phyloP scores from a whole-genome alignment of 2,797 vertebrate species.

The Nothura maculosa region DNA sequence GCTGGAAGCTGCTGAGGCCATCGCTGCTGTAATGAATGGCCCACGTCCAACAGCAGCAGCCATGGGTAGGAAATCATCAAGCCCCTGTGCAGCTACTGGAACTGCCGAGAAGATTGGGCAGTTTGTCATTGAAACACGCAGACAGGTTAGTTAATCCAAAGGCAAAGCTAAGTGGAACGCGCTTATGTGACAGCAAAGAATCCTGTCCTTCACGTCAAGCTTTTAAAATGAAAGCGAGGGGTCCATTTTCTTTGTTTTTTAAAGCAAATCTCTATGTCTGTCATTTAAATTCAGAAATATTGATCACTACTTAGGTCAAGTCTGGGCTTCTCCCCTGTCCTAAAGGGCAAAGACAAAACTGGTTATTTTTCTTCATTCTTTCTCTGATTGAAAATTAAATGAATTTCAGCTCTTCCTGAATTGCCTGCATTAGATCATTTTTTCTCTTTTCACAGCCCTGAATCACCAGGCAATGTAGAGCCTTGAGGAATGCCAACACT shows the following conservation, averaged over 20 bases:
- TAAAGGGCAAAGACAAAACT: not conserved
- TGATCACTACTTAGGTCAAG: not conserved
- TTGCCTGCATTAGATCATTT: not conserved
- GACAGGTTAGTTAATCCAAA: not conserved
- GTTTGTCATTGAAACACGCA: not conserved
- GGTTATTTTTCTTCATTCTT: not conserved
- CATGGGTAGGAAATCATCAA: not conserved
- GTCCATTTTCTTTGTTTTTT: not conserved
- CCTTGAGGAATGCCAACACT: not conserved
- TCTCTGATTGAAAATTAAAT: not conserved
- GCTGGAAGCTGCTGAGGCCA: slow-evolving; percentile 45
- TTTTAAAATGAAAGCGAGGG: not conserved
- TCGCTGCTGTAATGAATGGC: slow-evolving; percentile 24
- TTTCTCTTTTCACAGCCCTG: not conserved
- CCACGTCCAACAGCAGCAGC: not conserved
- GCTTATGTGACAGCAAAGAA: not conserved
- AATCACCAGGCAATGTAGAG: not conserved
- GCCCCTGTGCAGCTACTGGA: not conserved
- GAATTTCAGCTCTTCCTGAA: not conserved
- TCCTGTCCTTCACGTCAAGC: not conserved
- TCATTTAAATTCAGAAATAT: not conserved
- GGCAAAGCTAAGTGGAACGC: not conserved
- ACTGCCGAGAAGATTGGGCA: not conserved
- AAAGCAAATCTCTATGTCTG: not conserved
- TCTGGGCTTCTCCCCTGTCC: not conserved